Evolutionary conservation across 2,888 invertebrate genomes (phyloP), one percentile per base, ranked within the genome.

Genomic region (Shargacucullia verbasci): DNA sequence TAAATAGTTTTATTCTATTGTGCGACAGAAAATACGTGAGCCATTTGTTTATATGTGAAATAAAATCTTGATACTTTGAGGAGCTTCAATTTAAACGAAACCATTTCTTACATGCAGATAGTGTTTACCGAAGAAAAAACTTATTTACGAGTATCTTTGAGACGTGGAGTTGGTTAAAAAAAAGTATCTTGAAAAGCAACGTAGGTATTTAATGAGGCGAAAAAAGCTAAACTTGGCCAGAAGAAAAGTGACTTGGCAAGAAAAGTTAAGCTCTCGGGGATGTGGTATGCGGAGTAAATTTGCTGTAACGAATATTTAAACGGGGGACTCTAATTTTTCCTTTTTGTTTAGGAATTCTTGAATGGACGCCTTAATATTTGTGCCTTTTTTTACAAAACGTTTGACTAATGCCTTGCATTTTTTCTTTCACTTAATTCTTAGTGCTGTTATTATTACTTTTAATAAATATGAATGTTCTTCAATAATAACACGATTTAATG

Each of bases 231-330:
- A 71, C 63, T 70, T 34, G 31, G 44, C 43, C 25, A 44, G 31
- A 67, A 64, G 56, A 61, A 73, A 78, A 80, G 64, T 73, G 62
- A 69, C 70, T 72, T 59, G 57, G 54, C 59, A 67, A 68, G 75
- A 65, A 77, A 79, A 76, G 72, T 80, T 72, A 68, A 56, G 65
- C 60, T 62, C 34, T 35, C 48, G 56, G 50, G n/a, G 70, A 70
- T 69, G 70, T 74, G 71, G 63, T 63, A 70, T 58, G 62, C 67
- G 35, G 54, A 76, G 64, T 69, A 68, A 80, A 76, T 78, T 78
- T 72, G 47, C 66, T 67, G 69, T 68, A 50, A 59, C 67, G 73
- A 73, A 78, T 76, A 76, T 72, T 71, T 68, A 41, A 73, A 54
- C 48, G 57, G 44, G 49, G 33, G 53, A 59, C 33, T 55, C 37